Base-by-base conservation (phyloP, 2,888 invertebrate genomes). In the Flexamia atlantica region DNA sequence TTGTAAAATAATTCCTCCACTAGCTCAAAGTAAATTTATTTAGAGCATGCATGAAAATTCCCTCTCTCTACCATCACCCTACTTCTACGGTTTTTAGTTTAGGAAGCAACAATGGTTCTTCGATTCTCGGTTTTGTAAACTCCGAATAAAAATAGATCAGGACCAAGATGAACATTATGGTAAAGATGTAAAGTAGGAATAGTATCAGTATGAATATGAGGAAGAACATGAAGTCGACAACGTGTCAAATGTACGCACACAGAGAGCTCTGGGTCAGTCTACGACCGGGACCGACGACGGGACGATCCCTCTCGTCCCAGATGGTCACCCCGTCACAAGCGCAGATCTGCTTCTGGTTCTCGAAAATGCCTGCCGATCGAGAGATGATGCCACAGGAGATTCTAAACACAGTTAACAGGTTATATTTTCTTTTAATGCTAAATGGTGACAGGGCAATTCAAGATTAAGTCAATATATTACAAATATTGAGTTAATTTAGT, bases 351-450 rank as follows among this genome's bases (percentile, higher is more conserved):
- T 98, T 98, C 0, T 95, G 93, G 89, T 98, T 98, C 90, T 97
- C 93, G 89, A 97, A 95, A 10, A 98, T 91, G 0, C 97, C 97
- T 0, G 98, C 96, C 0, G 97, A 96, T 42, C 97, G 92, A 0
- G 97, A 97, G 87, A 98, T 97, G 12, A 98, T 94, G 0, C 97
- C 98, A 90, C 97, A 97, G 0, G 95, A 95, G 76, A 97, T 89
- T 84, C 96, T 96, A 81, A 85, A 86, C 36, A 74, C 4, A 20
- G 23, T n/a, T n/a, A n/a, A n/a, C n/a, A n/a, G n/a, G n/a, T n/a
- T n/a, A n/a, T n/a, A n/a, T n/a, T n/a, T n/a, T n/a, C n/a, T n/a
- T n/a, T n/a, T n/a, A n/a, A n/a, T n/a, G n/a, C n/a, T n/a, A n/a
- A n/a, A n/a, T n/a, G n/a, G n/a, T n/a, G n/a, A n/a, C n/a, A n/a